A percentile compares a stretch with the other conserved stretches of the same genome.
These are phyloP conservation scores for Sebastes steindachneri DNA, from an alignment of 2,797 vertebrate genomes.

Conservation along the genomic window DNA sequence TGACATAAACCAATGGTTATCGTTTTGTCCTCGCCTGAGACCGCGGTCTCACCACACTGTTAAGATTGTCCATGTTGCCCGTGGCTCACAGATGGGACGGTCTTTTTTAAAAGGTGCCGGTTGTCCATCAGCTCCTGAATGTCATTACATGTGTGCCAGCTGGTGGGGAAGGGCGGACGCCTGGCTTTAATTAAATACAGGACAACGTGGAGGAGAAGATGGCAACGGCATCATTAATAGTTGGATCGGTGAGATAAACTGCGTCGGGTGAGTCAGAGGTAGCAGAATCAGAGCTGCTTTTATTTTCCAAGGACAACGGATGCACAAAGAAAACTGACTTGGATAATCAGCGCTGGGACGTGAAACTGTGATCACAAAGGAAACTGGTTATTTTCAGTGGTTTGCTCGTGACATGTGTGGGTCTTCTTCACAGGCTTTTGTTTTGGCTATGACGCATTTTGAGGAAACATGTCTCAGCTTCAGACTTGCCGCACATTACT, in stretches of 20 bases:
- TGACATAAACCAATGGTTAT: conserved; percentile 40
- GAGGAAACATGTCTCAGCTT: not conserved
- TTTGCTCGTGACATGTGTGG: conserved; percentile 22
- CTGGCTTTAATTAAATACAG: conserved; percentile 42
- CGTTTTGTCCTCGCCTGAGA: conserved; percentile 26
- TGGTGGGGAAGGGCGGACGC: conserved; percentile 9
- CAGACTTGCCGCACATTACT: not conserved
- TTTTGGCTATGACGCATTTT: conserved; percentile 4
- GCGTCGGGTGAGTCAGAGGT: conserved; percentile 1
- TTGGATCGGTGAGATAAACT: conserved; percentile 36
- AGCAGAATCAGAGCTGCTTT: conserved; percentile 9
- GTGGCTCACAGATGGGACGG: conserved; percentile 34
- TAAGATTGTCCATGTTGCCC: not conserved
- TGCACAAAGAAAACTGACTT: not conserved
- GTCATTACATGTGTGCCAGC: conserved; percentile 43
- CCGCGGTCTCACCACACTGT: not conserved
- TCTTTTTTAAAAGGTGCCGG: conserved; percentile 15
- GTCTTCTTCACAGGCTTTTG: not conserved
- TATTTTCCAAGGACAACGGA: conserved; percentile 31
- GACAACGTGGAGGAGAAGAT: conserved; percentile 11
- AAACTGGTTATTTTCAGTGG: not conserved
- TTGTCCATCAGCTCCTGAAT: conserved; percentile 51
- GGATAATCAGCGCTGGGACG: not conserved
- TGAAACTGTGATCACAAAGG: conserved; percentile 10
- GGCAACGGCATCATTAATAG: conserved; percentile 24